Conservation (phyloP, 2,797 vertebrate species). For the Epinephelus malabaricus region DNA sequence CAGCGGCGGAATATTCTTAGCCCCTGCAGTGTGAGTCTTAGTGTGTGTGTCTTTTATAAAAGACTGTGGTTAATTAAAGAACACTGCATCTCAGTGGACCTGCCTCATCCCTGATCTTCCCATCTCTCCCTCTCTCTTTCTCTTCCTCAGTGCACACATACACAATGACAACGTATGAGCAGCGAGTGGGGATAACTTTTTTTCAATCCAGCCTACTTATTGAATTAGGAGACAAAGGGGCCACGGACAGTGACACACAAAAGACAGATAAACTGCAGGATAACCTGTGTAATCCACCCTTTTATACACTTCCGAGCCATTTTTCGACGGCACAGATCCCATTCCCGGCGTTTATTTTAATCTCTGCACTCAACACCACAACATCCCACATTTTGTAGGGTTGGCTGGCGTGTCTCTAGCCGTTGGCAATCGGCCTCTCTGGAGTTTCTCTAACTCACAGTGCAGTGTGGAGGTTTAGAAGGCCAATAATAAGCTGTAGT, state of each 20-base stretch:
- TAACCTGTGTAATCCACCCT: constrained; percentile 56
- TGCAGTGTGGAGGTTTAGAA: constrained; percentile 72
- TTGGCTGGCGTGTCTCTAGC: constrained; percentile 56
- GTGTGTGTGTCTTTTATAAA: constrained; percentile 65
- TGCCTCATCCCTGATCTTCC: constrained; percentile 75
- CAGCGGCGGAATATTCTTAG: constrained; percentile 66
- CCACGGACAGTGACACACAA: constrained; percentile 46
- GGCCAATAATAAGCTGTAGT: constrained; percentile 81
- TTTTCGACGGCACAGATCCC: constrained; percentile 18
- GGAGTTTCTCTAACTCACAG: constrained; percentile 72
- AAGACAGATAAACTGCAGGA: constrained; percentile 53
- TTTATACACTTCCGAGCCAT: constrained; percentile 34
- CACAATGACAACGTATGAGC: constrained; percentile 55
- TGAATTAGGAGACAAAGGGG: constrained; percentile 61
- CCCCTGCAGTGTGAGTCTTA: constrained; percentile 63
- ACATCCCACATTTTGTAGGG: constrained; percentile 49
- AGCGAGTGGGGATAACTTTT: constrained; percentile 52
- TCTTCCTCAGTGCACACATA: constrained; percentile 46
- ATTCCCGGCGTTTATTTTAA: constrained; percentile 60
- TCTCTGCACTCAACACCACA: constrained; percentile 46
- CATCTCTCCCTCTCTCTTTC: constrained; percentile 36
- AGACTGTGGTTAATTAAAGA: constrained; percentile 82
- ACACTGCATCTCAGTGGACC: constrained; percentile 77
- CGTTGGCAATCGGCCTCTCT: constrained; percentile 66
- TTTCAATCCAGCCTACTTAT: constrained; percentile 62